Base-by-base conservation (phyloP, 2,797 vertebrate genomes). In the Sebastes diploproa region DNA sequence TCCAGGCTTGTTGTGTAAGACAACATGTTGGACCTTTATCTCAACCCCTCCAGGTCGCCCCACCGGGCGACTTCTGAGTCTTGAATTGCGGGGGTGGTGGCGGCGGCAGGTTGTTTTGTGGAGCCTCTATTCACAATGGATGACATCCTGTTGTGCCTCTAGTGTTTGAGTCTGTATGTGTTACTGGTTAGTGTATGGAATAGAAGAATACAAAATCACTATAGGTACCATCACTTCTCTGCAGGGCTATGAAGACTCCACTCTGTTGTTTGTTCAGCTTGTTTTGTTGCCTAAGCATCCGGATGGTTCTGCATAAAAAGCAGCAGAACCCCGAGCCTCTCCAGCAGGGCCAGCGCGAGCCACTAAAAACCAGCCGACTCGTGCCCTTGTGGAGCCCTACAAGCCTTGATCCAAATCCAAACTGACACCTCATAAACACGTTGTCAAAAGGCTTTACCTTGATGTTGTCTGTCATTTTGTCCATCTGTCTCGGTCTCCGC, bases 351-450 rank as follows among this genome's bases (percentile, higher is more conserved):
- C 78, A 64, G 62, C 34, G 12, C 60, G 72, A 88, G 66, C 71
- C 59, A 42, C 56, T 54, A 78, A 34, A 80, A 82, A 75, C 62
- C 54, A 16, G 63, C 78, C 81, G 65, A 54, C 46, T 38, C 29
- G 72, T 75, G 85, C 78, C 85, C 86, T 88, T 83, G 80, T 23
- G 25, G 62, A 88, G 83, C 74, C 84, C 78, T 29, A 71, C 52
- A 46, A 77, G 80, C 73, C 68, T 85, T 93, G 92, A 95, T 93
- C 81, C 86, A 92, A 93, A 95, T 91, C 85, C 72, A 90, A 88
- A 84, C 83, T 92, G 95, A 95, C 94, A 91, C 86, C 83, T 93
- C 92, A 92, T 95, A 92, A 94, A 93, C 92, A 94, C 89, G 78
- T 92, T 93, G 94, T 95, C 94, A 95, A 86, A 95, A 89, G 82